phyloP scores from a whole-genome alignment of 1,140 invertebrate species.

The Drosophila guanche region DNA sequence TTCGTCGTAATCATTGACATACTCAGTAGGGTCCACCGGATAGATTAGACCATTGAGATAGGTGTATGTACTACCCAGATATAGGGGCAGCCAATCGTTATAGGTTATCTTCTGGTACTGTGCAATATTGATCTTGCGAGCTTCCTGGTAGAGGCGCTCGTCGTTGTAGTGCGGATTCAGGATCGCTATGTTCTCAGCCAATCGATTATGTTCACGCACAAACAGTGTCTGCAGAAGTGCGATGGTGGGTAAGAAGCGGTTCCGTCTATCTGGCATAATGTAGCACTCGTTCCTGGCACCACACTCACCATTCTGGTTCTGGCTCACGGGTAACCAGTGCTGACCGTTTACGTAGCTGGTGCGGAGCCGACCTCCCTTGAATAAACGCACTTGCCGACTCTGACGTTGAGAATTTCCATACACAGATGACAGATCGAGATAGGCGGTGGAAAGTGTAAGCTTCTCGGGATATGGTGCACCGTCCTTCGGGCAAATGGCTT shows the following conservation, averaged over 20 bases:
- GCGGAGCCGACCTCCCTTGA: slow-evolving; percentile 86
- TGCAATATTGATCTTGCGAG: slow-evolving; percentile 90
- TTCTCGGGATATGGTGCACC: slow-evolving; percentile 88
- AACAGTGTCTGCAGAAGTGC: slow-evolving; percentile 92
- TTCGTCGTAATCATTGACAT: slow-evolving; percentile 94
- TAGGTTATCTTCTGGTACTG: slow-evolving; percentile 93
- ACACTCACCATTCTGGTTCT: slow-evolving; percentile 87
- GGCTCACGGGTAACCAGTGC: slow-evolving; percentile 87
- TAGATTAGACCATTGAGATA: slow-evolving; percentile 87
- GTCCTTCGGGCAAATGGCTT: slow-evolving; percentile 86
- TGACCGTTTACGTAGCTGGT: slow-evolving; percentile 86
- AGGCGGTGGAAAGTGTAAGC: slow-evolving; percentile 91
- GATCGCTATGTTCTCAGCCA: slow-evolving; percentile 88
- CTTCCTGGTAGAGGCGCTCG: slow-evolving; percentile 94
- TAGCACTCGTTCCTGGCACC: slow-evolving; percentile 88
- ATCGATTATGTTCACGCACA: slow-evolving; percentile 94
- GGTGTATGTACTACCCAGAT: slow-evolving; percentile 88
- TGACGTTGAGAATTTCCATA: slow-evolving; percentile 90
- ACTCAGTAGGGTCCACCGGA: slow-evolving; percentile 84
- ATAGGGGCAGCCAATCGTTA: slow-evolving; percentile 93
- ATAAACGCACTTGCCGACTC: slow-evolving; percentile 86
- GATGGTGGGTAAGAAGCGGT: slow-evolving; percentile 93
- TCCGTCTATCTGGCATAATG: slow-evolving; percentile 90
- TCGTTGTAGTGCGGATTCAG: slow-evolving; percentile 95
- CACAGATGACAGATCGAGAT: slow-evolving; percentile 92